Conservation (phyloP, 2,888 invertebrate species). For the Axea sp. region DNA sequence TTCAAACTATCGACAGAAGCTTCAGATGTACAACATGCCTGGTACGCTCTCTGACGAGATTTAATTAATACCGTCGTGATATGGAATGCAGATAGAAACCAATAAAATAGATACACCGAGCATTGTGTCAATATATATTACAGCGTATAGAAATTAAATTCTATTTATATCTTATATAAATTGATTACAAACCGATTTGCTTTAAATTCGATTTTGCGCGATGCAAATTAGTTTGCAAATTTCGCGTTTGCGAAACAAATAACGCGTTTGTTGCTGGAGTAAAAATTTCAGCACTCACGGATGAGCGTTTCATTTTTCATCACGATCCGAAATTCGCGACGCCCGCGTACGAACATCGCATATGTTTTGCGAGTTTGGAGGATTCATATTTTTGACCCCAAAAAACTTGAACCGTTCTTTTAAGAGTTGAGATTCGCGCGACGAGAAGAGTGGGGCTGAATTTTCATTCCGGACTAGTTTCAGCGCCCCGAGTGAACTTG, state of each 20-base stretch:
- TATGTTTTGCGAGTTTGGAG: no score
- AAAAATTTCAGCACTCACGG: no score
- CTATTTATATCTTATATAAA: slow-evolving; percentile 10
- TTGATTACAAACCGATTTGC: background rate
- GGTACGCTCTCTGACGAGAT: slow-evolving; percentile 39
- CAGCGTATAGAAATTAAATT: slow-evolving; percentile 17
- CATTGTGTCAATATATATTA: slow-evolving; percentile 28
- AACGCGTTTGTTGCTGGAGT: no score
- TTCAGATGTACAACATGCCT: slow-evolving; percentile 41
- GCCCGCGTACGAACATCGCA: no score
- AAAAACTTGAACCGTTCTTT: slow-evolving; percentile 4
- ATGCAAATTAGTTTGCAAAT: no score
- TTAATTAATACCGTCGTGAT: slow-evolving; percentile 54
- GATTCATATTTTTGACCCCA: slow-evolving; percentile 7
- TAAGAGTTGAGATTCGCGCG: slow-evolving; percentile 7
- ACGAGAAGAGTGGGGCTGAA: no score
- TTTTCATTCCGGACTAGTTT: no score
- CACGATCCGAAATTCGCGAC: no score
- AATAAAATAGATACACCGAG: slow-evolving; percentile 42
- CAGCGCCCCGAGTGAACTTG: no score
- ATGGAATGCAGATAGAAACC: slow-evolving; percentile 40
- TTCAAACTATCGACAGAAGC: slow-evolving; percentile 58
- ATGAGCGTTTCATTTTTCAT: no score
- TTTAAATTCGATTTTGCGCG: background rate
- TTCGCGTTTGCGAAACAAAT: no score